These are phyloP conservation scores for Pseudorhombus dupliciocellatus DNA, from an alignment of 2,113 vertebrate genomes.

Conservation along the genomic window DNA sequence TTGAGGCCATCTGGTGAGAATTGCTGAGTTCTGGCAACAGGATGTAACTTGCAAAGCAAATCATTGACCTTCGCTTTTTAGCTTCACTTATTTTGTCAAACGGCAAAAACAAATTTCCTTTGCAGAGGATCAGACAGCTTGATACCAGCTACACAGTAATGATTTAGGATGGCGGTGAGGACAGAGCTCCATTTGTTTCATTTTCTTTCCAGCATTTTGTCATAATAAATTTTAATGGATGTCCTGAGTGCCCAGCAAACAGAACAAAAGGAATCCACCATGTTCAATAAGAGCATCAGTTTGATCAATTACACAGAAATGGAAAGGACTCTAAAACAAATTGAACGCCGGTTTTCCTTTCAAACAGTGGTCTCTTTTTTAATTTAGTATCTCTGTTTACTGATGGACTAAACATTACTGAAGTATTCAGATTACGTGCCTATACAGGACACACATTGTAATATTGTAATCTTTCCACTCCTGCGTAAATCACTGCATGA, in stretches of 20 bases:
- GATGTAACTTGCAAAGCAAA: constrained; percentile 21
- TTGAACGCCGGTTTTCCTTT: not conserved
- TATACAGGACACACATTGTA: constrained; percentile 46
- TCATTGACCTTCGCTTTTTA: constrained; percentile 26
- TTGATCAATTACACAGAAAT: not conserved
- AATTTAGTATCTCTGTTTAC: constrained; percentile 34
- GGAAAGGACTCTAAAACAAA: not conserved
- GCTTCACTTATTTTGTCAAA: constrained; percentile 14
- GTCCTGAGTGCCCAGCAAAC: not conserved
- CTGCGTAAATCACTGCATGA: constrained; percentile 57
- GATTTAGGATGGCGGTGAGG: not conserved
- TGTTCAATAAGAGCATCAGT: not conserved
- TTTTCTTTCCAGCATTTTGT: not conserved
- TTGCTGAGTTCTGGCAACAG: constrained; percentile 30
- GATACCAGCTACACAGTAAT: not conserved
- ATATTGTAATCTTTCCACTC: constrained; percentile 51
- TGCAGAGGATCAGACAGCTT: not conserved
- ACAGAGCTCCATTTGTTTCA: not conserved
- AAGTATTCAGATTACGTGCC: constrained; percentile 39
- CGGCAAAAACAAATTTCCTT: constrained; percentile 7
- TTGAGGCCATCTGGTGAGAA: constrained; percentile 43
- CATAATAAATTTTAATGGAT: not conserved
- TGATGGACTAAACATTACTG: constrained; percentile 24
- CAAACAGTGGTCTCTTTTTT: not conserved
- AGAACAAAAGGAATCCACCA: not conserved